Conservation (phyloP, 2,797 vertebrate species). For the Sparidentex hasta region DNA sequence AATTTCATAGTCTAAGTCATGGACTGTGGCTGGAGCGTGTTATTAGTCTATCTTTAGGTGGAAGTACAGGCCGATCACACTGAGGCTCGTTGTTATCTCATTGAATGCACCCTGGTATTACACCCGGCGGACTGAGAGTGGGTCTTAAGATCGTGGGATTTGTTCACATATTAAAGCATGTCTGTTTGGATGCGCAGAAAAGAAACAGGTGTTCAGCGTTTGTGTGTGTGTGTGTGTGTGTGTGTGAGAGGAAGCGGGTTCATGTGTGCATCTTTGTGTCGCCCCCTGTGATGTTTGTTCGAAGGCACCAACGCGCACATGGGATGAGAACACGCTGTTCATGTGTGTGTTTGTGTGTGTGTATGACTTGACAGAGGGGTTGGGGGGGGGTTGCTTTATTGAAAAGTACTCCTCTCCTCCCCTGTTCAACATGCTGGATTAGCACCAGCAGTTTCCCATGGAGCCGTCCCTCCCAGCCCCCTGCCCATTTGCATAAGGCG, state of each 20-base stretch:
- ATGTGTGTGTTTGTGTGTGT: constrained; percentile 58
- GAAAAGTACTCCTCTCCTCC: constrained; percentile 86
- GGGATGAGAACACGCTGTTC: constrained; percentile 54
- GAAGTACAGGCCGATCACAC: constrained; percentile 71
- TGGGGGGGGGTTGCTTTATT: constrained; percentile 79
- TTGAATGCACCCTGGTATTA: constrained; percentile 78
- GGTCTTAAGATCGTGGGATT: constrained; percentile 87
- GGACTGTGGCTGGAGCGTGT: constrained; percentile 71
- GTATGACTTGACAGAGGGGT: constrained; percentile 76
- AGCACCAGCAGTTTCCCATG: constrained; percentile 89
- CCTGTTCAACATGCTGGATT: constrained; percentile 89
- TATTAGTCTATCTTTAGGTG: constrained; percentile 76
- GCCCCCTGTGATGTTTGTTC: constrained; percentile 66
- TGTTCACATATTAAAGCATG: constrained; percentile 83
- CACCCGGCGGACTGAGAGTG: constrained; percentile 70
- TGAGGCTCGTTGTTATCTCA: constrained; percentile 80
- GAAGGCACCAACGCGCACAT: constrained; percentile 37
- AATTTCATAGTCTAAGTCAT: constrained; percentile 83
- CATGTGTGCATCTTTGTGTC: constrained; percentile 69
- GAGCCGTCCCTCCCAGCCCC: constrained; percentile 76
- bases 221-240: constrained; percentile 67
- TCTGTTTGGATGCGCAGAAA: constrained; percentile 82
- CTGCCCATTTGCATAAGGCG: constrained; percentile 87
- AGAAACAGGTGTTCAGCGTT: constrained; percentile 87
- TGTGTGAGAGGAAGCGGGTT: constrained; percentile 46